These are phyloP conservation scores for Synergus umbraculus DNA, from an alignment of 2,888 invertebrate species.

Conservation along the genomic window DNA sequence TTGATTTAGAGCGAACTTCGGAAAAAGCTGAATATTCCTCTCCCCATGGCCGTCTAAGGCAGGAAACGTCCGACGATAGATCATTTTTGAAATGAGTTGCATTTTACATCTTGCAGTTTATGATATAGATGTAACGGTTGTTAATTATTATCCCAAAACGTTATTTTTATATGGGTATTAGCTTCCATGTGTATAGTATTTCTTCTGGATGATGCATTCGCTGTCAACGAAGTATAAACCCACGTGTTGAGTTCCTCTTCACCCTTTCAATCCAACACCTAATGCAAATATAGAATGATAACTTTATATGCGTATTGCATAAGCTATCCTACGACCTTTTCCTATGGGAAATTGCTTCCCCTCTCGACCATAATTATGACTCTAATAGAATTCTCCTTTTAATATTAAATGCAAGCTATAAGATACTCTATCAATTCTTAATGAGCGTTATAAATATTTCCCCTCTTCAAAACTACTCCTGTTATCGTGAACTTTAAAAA, in stretches of 20 bases:
- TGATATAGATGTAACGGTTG: too few relatives aligned
- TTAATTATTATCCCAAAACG: too few relatives aligned
- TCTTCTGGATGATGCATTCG: too few relatives aligned
- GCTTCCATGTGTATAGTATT: not conserved
- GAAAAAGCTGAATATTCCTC: slow-evolving; percentile 43
- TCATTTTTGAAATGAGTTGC: not conserved
- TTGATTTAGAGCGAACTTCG: slow-evolving; percentile 71
- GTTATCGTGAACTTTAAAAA: not conserved
- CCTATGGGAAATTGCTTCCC: not conserved
- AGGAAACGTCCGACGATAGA: not conserved
- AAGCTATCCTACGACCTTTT: not conserved
- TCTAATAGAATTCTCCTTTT: not conserved
- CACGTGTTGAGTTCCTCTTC: not conserved
- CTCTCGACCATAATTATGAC: not conserved
- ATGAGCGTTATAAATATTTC: not conserved
- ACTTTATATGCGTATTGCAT: not conserved
- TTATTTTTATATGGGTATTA: not conserved
- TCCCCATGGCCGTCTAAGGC: not conserved
- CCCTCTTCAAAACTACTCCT: not conserved
- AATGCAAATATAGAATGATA: not conserved
- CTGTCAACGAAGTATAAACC: not conserved
- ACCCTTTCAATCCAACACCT: slow-evolving; percentile 7
- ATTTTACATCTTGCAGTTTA: too few relatives aligned
- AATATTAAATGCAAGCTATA: slow-evolving; percentile 20
- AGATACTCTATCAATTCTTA: not conserved